Evolutionary conservation across 2,888 invertebrate genomes (phyloP).

Genomic region (Meta bourneti): DNA sequence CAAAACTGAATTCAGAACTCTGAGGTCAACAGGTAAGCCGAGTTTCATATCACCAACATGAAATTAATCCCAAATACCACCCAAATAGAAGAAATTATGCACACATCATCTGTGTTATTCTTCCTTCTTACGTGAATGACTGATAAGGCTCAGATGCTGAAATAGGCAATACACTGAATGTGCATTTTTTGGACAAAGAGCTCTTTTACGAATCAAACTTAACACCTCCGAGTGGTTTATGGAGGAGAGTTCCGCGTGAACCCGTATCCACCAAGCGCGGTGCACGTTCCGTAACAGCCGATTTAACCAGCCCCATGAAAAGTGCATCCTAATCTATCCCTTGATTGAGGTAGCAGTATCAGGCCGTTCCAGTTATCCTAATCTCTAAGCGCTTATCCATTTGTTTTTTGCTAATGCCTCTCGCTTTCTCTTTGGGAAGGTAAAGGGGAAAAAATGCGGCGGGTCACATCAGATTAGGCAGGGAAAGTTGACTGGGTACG

Average conservation of each 20-base stretch:
- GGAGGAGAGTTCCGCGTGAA: conserved; percentile 52
- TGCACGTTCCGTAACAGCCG: conserved; percentile 49
- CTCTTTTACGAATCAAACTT: not conserved
- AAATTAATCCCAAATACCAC: not conserved
- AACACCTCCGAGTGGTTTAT: conserved; percentile 30
- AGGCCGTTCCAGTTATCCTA: conserved; percentile 40
- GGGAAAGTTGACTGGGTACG: conserved; percentile 67
- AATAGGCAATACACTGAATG: too few relatives aligned
- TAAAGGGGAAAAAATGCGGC: conserved; percentile 26
- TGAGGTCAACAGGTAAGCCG: too few relatives aligned
- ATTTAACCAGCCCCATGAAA: conserved; percentile 29
- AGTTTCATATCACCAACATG: too few relatives aligned
- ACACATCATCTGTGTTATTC: too few relatives aligned
- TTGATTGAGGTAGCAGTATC: conserved; percentile 43
- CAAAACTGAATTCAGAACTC: too few relatives aligned
- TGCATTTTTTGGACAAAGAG: not conserved
- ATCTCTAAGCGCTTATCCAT: conserved; percentile 11
- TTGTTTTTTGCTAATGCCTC: not conserved
- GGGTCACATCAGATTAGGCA: conserved; percentile 50
- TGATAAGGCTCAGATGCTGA: too few relatives aligned
- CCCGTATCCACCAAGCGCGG: conserved; percentile 12
- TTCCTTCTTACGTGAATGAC: too few relatives aligned
- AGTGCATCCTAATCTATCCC: conserved; percentile 60
- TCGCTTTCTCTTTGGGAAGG: not conserved
- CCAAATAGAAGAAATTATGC: not conserved